Conservation (phyloP, 1,140 invertebrate species). For the Leucophenga varia region DNA sequence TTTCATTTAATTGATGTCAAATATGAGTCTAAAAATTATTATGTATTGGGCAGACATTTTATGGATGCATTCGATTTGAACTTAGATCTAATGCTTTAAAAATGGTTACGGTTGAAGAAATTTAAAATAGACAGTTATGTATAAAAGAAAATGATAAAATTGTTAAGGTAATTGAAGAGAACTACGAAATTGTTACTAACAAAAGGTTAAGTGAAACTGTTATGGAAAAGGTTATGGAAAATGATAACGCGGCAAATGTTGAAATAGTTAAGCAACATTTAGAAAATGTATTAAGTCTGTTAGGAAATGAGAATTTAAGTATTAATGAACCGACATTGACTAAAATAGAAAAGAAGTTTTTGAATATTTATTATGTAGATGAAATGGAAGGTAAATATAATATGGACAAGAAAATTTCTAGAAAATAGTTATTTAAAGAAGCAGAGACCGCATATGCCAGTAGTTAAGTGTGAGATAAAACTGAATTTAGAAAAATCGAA, state of each 20-base stretch:
- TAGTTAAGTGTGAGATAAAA: too few relatives aligned
- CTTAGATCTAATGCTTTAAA: not conserved
- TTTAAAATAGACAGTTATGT: not conserved
- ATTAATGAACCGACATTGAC: not conserved
- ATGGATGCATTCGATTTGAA: not conserved
- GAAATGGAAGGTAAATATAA: not conserved
- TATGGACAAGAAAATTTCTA: not conserved
- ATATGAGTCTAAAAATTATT: not conserved
- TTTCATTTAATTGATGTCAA: not conserved
- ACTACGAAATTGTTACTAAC: not conserved
- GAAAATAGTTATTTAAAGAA: too few relatives aligned
- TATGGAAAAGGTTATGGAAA: not conserved
- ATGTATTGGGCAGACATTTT: not conserved
- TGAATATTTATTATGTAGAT: not conserved
- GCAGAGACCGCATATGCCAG: too few relatives aligned
- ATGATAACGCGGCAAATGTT: too few relatives aligned
- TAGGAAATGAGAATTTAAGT: too few relatives aligned
- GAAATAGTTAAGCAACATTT: too few relatives aligned
- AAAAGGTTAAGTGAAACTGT: not conserved
- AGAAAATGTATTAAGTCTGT: too few relatives aligned
- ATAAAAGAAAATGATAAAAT: not conserved
- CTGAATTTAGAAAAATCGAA: too few relatives aligned
- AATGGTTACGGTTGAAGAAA: not conserved
- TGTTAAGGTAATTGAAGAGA: not conserved
- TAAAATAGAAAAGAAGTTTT: not conserved